phyloP scores from a whole-genome alignment of 2,797 vertebrate genomes.

The Myoxocephalus aenaeus region DNA sequence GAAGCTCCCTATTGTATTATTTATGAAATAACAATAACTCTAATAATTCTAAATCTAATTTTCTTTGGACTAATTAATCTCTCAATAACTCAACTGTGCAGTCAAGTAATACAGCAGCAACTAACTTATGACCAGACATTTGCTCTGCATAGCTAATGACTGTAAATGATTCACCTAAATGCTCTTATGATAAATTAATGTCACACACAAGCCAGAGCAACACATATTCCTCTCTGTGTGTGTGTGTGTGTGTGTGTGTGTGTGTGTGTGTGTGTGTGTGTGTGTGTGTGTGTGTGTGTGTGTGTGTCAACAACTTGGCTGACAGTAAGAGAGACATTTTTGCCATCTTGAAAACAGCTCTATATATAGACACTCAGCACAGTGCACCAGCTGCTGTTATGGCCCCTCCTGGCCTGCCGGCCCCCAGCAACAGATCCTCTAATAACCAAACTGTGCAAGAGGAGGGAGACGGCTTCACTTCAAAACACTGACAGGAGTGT shows the following conservation, averaged over 20 bases:
- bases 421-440: conserved; percentile 81
- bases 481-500: conserved; percentile 6
- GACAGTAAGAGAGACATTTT: conserved; percentile 56
- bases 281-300: not conserved
- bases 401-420: conserved; percentile 40
- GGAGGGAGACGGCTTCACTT: conserved; percentile 13
- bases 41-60: not conserved
- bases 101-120: not conserved
- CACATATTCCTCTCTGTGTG: not conserved
- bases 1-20: not conserved
- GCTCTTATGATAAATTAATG: conserved; percentile 32
- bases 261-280: not conserved
- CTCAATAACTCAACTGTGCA: not conserved
- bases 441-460: conserved; percentile 63
- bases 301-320: conserved; percentile 49
- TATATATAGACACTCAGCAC: conserved; percentile 73
- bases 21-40: not conserved
- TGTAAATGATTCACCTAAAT: not conserved
- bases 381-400: conserved; percentile 78
- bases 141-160: not conserved
- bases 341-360: conserved; percentile 64
- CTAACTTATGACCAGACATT: conserved; percentile 4
- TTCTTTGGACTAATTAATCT: not conserved
- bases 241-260: conserved; percentile 4
- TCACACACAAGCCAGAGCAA: not conserved